These are phyloP conservation scores for Psilanteris sp. DNA, from an alignment of 1,140 invertebrate genomes.

Conservation along the genomic window DNA sequence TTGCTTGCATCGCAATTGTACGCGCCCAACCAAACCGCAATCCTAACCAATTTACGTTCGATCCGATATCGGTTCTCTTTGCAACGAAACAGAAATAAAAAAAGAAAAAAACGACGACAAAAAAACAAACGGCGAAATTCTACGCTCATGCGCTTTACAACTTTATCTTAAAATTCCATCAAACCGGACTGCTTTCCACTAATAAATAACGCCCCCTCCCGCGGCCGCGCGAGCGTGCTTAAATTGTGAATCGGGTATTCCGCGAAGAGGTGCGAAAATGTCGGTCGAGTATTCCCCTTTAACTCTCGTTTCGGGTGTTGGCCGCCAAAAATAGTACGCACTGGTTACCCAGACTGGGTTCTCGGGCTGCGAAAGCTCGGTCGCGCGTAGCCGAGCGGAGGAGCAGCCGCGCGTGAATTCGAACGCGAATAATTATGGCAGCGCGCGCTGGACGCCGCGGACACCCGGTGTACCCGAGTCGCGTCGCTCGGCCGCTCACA, in stretches of 20 bases:
- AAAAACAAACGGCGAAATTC: too few relatives aligned
- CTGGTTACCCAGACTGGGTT: conserved; percentile 68
- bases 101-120: too few relatives aligned
- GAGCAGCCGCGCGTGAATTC: conserved; percentile 49
- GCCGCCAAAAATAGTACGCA: conserved; percentile 66
- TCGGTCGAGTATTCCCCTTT: conserved; percentile 56
- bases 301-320: conserved; percentile 45
- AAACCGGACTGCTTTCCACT: too few relatives aligned
- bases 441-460: conserved; percentile 41
- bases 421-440: conserved; percentile 42
- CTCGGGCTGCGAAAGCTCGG: conserved; percentile 18
- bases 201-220: background rate
- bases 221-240: background rate
- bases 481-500: conserved; percentile 50
- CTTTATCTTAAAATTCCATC: too few relatives aligned
- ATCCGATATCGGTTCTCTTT: too few relatives aligned
- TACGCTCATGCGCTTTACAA: too few relatives aligned
- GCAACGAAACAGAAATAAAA: too few relatives aligned
- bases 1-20: too few relatives aligned
- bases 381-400: background rate
- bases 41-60: too few relatives aligned
- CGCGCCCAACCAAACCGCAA: too few relatives aligned
- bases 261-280: conserved; percentile 41
- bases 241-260: conserved; percentile 6
- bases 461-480: conserved; percentile 68